Percentiles rank a stretch among this genome's conserved stretches.
phyloP scores from a whole-genome alignment of 2,113 vertebrate genomes.

The Pelusios castaneus region DNA sequence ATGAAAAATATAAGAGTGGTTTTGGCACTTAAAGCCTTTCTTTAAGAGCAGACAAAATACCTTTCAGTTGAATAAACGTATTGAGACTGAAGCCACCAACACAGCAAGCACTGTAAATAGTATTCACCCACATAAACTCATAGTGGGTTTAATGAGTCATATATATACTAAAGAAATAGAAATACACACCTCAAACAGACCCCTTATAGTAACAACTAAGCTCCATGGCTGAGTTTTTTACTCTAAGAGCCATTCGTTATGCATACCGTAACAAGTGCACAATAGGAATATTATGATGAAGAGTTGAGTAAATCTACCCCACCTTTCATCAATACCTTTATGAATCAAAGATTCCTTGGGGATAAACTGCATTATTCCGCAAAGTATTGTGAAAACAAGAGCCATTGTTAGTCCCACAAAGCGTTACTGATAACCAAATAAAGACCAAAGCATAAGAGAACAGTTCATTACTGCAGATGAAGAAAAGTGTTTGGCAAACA shows the following conservation, averaged over 20 bases:
- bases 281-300: constrained; percentile 68
- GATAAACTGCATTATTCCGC: constrained; percentile 63
- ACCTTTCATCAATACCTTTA: constrained; percentile 61
- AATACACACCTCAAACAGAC: constrained; percentile 53
- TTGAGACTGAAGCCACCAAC: constrained; percentile 44
- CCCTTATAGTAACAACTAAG: constrained; percentile 37
- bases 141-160: constrained; percentile 62
- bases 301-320: constrained; percentile 66
- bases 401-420: constrained; percentile 50
- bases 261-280: constrained; percentile 42
- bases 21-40: constrained; percentile 31
- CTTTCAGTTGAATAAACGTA: constrained; percentile 39
- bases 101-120: constrained; percentile 51
- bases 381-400: constrained; percentile 41
- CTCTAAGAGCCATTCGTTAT: constrained; percentile 56
- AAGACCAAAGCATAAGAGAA: constrained; percentile 26
- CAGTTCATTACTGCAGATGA: constrained; percentile 19
- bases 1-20: constrained; percentile 25
- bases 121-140: not conserved
- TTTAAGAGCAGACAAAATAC: constrained; percentile 51
- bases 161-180: constrained; percentile 62
- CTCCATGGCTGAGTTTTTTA: constrained; percentile 52
- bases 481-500: constrained; percentile 64
- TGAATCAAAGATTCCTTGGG: constrained; percentile 40
- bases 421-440: constrained; percentile 49